These are phyloP conservation scores for Drosophila kanapiae DNA, from an alignment of 1,140 invertebrate species.

Conservation along the genomic window DNA sequence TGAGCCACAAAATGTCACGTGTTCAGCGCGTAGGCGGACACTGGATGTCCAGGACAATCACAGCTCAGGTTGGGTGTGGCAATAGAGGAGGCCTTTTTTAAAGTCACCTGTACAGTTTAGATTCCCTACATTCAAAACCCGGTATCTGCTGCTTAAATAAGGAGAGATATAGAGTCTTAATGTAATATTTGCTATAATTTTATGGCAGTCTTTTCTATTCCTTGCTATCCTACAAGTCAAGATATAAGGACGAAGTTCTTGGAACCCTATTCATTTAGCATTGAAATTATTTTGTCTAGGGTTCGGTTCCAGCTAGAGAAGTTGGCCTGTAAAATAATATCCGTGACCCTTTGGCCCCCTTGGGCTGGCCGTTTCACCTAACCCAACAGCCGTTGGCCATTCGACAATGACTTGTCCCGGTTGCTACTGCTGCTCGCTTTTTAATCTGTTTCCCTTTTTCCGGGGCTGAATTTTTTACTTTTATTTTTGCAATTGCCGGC, in stretches of 20 bases:
- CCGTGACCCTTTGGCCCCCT: constrained; percentile 27
- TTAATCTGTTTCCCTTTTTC: constrained; percentile 49
- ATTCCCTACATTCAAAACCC: background rate
- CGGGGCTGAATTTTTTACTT: constrained; percentile 8
- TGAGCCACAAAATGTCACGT: constrained; percentile 64
- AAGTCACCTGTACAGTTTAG: background rate
- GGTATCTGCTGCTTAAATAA: background rate
- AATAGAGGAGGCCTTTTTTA: constrained; percentile 9
- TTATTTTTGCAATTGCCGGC: constrained; percentile 2
- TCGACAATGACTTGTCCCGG: constrained; percentile 31
- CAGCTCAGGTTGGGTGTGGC: constrained; percentile 34
- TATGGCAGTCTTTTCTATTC: background rate
- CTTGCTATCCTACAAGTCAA: background rate
- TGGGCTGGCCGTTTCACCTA: constrained; percentile 16
- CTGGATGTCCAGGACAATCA: constrained; percentile 36
- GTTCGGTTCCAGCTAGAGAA: background rate
- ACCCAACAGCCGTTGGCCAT: constrained; percentile 28
- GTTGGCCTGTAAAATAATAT: constrained; percentile 58
- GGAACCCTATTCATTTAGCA: background rate
- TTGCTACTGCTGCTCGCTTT: constrained; percentile 32
- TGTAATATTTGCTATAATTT: background rate
- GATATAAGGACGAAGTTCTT: background rate
- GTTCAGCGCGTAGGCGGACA: constrained; percentile 40
- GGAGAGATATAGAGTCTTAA: background rate
- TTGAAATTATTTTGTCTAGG: background rate